phyloP scores from a whole-genome alignment of 2,113 vertebrate species.

The Phalacrocorax carbo region DNA sequence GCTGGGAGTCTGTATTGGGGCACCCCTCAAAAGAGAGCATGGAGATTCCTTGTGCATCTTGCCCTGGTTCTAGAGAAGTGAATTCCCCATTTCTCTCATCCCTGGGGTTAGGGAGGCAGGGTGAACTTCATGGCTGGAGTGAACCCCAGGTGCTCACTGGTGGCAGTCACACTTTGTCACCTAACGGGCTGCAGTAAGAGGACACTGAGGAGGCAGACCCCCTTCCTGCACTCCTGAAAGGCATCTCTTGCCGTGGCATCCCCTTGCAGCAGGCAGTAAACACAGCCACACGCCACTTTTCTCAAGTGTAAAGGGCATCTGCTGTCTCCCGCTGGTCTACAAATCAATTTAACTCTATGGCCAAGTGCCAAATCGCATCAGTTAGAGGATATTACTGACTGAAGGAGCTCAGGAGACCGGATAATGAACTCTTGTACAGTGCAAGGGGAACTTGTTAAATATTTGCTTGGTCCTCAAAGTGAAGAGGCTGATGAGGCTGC shows the following conservation, averaged over 20 bases:
- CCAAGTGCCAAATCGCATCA: constrained; percentile 49
- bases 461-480: constrained; percentile 39
- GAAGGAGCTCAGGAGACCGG: constrained; percentile 30
- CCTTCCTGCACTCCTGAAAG: not conserved
- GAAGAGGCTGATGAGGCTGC: constrained; percentile 3
- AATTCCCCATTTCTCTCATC: not conserved
- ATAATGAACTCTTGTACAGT: constrained; percentile 47
- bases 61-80: not conserved
- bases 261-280: not conserved
- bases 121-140: not conserved
- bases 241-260: not conserved
- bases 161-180: not conserved
- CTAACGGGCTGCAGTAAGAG: not conserved
- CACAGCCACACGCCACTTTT: not conserved
- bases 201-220: not conserved
- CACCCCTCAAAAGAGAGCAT: not conserved
- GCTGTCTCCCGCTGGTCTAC: constrained; percentile 28
- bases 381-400: constrained; percentile 49
- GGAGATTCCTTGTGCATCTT: not conserved
- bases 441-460: constrained; percentile 48
- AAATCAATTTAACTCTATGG: constrained; percentile 53
- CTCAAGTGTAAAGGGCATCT: constrained; percentile 50
- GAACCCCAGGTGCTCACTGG: not conserved
- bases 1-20: not conserved
- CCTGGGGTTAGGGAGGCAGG: not conserved